A percentile compares a stretch with the other conserved stretches of the same genome.
Evolutionary conservation across 2,797 vertebrate species (phyloP).

Genomic region (Gambusia yucatana): DNA sequence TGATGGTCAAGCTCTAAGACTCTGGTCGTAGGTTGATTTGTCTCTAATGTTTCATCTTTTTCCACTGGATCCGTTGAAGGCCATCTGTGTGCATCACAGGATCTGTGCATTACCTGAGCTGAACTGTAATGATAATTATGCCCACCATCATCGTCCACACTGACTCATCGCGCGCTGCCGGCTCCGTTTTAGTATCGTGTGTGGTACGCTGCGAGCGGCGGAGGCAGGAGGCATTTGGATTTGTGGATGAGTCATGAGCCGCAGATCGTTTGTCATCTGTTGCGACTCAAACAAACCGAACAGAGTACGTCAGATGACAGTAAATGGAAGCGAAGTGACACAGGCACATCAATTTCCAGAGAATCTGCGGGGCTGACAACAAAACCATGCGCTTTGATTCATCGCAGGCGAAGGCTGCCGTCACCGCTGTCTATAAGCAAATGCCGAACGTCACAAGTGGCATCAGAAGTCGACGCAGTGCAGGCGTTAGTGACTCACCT

Average conservation of each 20-base stretch:
- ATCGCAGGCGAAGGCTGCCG: conserved; percentile 39
- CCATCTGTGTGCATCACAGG: background rate
- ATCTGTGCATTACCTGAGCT: conserved; percentile 19
- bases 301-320: conserved; percentile 24
- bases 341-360: conserved; percentile 18
- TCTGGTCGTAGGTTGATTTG: background rate
- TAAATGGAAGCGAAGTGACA: conserved; percentile 50
- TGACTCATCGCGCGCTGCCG: conserved; percentile 39
- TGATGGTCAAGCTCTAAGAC: background rate
- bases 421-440: conserved; percentile 24
- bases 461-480: conserved; percentile 27
- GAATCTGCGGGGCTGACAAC: conserved; percentile 12
- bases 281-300: conserved; percentile 29
- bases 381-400: conserved; percentile 39
- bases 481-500: conserved; percentile 45
- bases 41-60: background rate
- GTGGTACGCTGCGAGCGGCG: conserved; percentile 26
- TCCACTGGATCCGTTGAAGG: background rate
- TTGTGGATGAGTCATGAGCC: conserved; percentile 63
- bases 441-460: conserved; percentile 36
- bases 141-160: conserved; percentile 16
- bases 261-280: conserved; percentile 28
- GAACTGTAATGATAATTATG: conserved; percentile 19
- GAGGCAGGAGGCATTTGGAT: conserved; percentile 47
- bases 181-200: conserved; percentile 27